Conservation (phyloP, 2,888 invertebrate genomes). For the Agriopis aurantiaria region DNA sequence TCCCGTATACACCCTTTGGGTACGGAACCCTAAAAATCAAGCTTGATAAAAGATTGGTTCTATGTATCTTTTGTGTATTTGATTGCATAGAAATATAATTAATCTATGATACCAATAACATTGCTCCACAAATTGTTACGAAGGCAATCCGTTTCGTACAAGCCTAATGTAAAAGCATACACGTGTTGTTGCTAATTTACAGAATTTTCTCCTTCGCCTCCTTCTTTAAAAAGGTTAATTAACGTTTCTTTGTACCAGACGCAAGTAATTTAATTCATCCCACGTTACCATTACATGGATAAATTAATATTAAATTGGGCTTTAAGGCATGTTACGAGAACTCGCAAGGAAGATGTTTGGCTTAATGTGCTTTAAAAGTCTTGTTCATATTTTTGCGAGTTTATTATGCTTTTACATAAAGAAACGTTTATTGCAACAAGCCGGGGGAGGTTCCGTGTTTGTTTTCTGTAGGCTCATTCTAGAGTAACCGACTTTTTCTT, state of each 20-base stretch:
- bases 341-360: constrained; percentile 8
- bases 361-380: constrained; percentile 24
- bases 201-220: constrained; percentile 11
- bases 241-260: constrained; percentile 32
- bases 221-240: constrained; percentile 31
- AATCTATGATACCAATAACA: no score
- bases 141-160: constrained; percentile 7
- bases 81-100: no score
- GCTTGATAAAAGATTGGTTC: no score
- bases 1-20: no score
- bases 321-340: constrained; percentile 12
- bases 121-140: neutral
- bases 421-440: constrained; percentile 18
- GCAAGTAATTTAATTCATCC: constrained; percentile 29
- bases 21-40: no score
- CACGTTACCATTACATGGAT: constrained; percentile 23
- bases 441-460: neutral
- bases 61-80: no score
- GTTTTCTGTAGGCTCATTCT: neutral
- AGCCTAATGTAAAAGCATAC: constrained; percentile 4
- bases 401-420: constrained; percentile 26
- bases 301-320: constrained; percentile 31
- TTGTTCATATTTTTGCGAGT: constrained; percentile 11
- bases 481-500: neutral
- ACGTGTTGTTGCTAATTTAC: constrained; percentile 24